These are phyloP conservation scores for Galaxias olidus DNA, from an alignment of 2,797 vertebrate species.

Conservation along the genomic window DNA sequence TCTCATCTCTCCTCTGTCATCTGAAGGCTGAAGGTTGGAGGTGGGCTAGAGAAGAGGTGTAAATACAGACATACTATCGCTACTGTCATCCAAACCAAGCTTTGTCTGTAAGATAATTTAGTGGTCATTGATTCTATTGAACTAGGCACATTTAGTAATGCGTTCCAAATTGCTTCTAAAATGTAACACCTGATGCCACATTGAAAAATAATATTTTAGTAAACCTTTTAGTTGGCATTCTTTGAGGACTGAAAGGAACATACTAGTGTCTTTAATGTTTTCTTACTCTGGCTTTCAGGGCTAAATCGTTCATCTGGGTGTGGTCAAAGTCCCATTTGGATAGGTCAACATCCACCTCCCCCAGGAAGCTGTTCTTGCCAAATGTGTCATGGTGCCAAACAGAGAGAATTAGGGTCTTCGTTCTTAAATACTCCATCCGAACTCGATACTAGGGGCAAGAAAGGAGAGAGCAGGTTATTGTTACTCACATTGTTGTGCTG, in stretches of 20 bases:
- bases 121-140: no score
- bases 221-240: neutral
- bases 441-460: constrained; percentile 83
- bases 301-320: constrained; percentile 86
- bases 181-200: no score
- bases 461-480: neutral
- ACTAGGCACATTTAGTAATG: no score
- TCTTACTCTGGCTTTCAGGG: constrained; percentile 87
- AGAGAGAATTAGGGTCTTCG: constrained; percentile 89
- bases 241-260: neutral
- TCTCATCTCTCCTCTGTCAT: constrained; percentile 88
- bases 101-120: no score
- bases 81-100: constrained; percentile 6
- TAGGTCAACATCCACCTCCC: constrained; percentile 93
- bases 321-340: constrained; percentile 89
- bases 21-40: constrained; percentile 63
- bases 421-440: constrained; percentile 80
- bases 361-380: constrained; percentile 94
- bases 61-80: constrained; percentile 17
- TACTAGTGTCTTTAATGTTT: constrained; percentile 6
- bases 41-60: constrained; percentile 69
- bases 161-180: no score
- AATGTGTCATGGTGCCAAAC: constrained; percentile 97
- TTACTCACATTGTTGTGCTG: neutral
- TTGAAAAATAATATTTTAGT: no score